Evolutionary conservation across 2,797 vertebrate species (phyloP), one percentile per base, ranked within the genome.

Genomic region (Graptemys geographica): DNA sequence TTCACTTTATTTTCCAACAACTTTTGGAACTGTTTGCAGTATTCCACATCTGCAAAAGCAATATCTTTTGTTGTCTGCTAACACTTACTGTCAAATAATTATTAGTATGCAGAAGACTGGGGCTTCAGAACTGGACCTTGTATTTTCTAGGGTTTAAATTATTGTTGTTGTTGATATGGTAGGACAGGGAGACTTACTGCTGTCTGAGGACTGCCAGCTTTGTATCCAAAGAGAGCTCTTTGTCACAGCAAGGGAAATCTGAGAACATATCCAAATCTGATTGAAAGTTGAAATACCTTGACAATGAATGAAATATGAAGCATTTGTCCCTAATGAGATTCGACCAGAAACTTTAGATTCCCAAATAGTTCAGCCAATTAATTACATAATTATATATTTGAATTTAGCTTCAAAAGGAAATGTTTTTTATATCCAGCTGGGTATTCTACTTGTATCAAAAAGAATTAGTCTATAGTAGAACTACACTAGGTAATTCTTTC

Each of bases 231-330:
- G 9, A 49, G 16, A 92, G 28, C 28, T 91, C 90, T 62, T 37
- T 21, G 37, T 51, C 33, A 87, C 65, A 87, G 86, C 15, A 59
- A 11, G 59, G 4, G 4, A 19, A 3, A n/a, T 27, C 72, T 55
- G 76, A 87, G 91, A 92, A 13, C 41, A 10, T 74, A 79, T 41
- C 11, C 72, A 81, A 90, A 95, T 41, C n/a, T 84, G 5, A 89
- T 31, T 15, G 2, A 62, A 86, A 57, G 37, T 84, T n/a, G 65
- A 79, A 79, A 88, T 92, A n/a, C 65, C 41, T 86, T 1, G 0
- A 0, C 7, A 55, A 44, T 23, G 33, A 79, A 9, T 1, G 4
- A 57, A 31, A 37, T 81, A 51, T 4, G n/a, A 90, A 91, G 4
- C 33, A 28, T 41, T n/a, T 79, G 79, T 2, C 27, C 12, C 56